Conservation (phyloP, 2,113 vertebrate species). For the Oophaga pumilio region DNA sequence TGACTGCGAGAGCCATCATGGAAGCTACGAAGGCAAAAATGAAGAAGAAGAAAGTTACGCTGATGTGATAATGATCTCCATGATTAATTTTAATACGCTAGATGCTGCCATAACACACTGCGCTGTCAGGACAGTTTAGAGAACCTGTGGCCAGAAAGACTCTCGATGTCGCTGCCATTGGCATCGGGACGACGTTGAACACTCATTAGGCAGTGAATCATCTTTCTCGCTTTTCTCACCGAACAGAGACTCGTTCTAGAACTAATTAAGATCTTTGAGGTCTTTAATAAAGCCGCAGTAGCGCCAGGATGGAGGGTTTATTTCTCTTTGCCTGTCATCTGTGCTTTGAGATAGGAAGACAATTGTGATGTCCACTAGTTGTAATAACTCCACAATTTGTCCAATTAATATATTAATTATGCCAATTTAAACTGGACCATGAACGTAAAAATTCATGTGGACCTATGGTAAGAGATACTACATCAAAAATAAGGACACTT, state of each 20-base stretch:
- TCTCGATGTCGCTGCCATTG: conserved; percentile 1
- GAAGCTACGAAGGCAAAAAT: conserved; percentile 13
- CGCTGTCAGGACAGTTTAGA: conserved; percentile 33
- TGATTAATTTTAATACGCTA: conserved; percentile 46
- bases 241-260: not conserved
- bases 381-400: not conserved
- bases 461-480: no score
- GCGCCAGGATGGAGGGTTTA: not conserved
- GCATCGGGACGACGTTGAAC: not conserved
- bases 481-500: no score
- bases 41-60: conserved; percentile 37
- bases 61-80: conserved; percentile 45
- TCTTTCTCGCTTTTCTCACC: not conserved
- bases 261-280: not conserved
- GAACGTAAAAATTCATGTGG: not conserved
- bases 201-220: conserved; percentile 20
- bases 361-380: not conserved
- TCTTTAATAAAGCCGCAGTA: not conserved
- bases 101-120: conserved; percentile 15
- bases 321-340: not conserved
- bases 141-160: conserved; percentile 16
- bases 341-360: not conserved
- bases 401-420: not conserved
- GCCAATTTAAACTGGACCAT: not conserved
- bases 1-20: conserved; percentile 28